These are phyloP conservation scores for Microcebus jonahi DNA, from an alignment of 2,113 vertebrate species.

Conservation along the genomic window DNA sequence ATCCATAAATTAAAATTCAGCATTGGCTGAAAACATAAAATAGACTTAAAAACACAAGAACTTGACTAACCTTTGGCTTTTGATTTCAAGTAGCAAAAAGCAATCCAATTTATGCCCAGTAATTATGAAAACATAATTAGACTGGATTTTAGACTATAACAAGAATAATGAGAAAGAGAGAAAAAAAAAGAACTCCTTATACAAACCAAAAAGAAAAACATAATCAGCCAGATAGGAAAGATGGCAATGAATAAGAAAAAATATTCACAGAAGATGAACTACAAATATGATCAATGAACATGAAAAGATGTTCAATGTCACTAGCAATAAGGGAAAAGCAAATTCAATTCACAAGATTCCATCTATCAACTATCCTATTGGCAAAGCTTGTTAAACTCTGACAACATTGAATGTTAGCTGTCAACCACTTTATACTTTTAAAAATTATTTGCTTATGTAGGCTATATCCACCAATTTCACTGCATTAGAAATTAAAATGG, in stretches of 20 bases:
- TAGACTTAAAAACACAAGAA: constrained; percentile 24
- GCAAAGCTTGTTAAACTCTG: not conserved
- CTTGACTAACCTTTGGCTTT: constrained; percentile 11
- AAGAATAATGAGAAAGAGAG: not conserved
- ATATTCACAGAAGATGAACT: constrained; percentile 18
- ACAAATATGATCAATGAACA: not conserved
- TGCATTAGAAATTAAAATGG: not conserved
- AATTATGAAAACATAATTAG: constrained; percentile 18
- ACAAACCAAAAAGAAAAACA: not conserved
- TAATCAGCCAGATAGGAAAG: not conserved
- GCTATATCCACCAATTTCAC: not conserved
- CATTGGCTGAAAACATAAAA: not conserved
- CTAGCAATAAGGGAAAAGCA: not conserved
- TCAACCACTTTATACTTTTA: not conserved
- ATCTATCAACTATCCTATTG: not conserved
- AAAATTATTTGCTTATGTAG: not conserved
- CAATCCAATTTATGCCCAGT: not conserved
- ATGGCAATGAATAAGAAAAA: not conserved
- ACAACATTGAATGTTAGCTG: not conserved
- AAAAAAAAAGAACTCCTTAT: accelerated
- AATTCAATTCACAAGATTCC: not conserved
- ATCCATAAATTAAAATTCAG: not conserved
- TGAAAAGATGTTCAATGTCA: not conserved
- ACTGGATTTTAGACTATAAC: not conserved
- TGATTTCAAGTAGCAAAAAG: constrained; percentile 21